Evolutionary conservation across 2,888 invertebrate species (phyloP), one percentile per base, ranked within the genome.

Genomic region (Phyllotreta striolata): DNA sequence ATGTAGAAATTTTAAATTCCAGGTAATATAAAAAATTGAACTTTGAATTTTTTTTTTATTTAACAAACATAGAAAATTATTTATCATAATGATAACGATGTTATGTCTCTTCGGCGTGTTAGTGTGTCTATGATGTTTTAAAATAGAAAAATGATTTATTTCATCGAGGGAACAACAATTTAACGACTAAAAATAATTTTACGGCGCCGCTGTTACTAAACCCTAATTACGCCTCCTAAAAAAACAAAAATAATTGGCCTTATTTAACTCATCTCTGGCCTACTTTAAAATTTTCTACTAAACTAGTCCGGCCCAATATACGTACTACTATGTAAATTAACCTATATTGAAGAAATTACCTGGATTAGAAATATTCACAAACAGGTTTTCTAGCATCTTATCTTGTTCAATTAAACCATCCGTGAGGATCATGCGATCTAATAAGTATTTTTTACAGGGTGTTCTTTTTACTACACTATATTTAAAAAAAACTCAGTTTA

Each of bases 351-450:
- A 70, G 69, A 69, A 69, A 63, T 59, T 66, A 66, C 67, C 70
- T 68, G 70, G 66, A 72, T 72, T 71, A 71, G 69, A 71, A 71
- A 66, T 69, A 72, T 69, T 71, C 70, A 72, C 68, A 70, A 71
- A 71, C 72, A 68, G 69, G 71, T 72, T 72, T 68, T 69, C 61
- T 66, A 62, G 68, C 64, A 67, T 70, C 68, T 66, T 66, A 58
- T 66, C 69, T 66, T 65, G 67, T 66, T 70, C 69, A 67, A 70
- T 70, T 69, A 67, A 69, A 71, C 52, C 59, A 59, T 63, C 63
- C 64, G 49, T 62, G 62, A 62, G 55, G 62, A 61, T 63, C 65
- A 67, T 65, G 69, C 63, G 43, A 66, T 66, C 63, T 44, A 46
- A 62, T 55, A 63, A 49, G 38, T 40, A 66, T 60, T 66, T 66